Conservation (phyloP, 1,140 invertebrate species). For the Chironomus tepperi region DNA sequence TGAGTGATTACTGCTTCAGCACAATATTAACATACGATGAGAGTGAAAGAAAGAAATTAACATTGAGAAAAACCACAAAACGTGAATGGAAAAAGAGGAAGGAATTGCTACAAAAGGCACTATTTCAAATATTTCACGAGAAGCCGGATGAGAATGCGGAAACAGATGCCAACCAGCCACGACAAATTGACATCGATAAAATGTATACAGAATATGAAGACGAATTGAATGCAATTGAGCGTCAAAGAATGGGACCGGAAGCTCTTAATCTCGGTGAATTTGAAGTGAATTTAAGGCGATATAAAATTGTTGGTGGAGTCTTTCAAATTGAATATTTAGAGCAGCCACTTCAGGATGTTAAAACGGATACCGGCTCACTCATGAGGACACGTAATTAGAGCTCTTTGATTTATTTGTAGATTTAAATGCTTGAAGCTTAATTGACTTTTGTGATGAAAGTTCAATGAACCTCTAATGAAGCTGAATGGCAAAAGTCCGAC, state of each 20-base stretch:
- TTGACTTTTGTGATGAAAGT: neutral
- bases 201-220: conserved; percentile 39
- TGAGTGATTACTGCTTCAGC: conserved; percentile 42
- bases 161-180: conserved; percentile 29
- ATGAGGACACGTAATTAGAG: conserved; percentile 33
- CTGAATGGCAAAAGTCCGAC: no score
- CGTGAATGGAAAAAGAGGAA: conserved; percentile 39
- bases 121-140: conserved; percentile 33
- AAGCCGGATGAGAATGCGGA: conserved; percentile 33
- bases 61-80: conserved; percentile 35
- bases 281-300: conserved; percentile 58
- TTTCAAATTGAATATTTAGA: conserved; percentile 53
- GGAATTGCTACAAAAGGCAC: conserved; percentile 36
- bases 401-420: neutral
- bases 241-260: conserved; percentile 35
- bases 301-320: conserved; percentile 53
- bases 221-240: conserved; percentile 36
- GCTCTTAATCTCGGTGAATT: conserved; percentile 37
- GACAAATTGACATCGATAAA: conserved; percentile 36
- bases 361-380: conserved; percentile 38
- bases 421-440: neutral
- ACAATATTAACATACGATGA: neutral
- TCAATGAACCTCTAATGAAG: no score
- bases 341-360: conserved; percentile 51
- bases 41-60: conserved; percentile 29